A percentile compares a stretch with the other conserved stretches of the same genome.
These are phyloP conservation scores for Diachasmimorpha longicaudata DNA, from an alignment of 1,140 invertebrate species.

Conservation along the genomic window DNA sequence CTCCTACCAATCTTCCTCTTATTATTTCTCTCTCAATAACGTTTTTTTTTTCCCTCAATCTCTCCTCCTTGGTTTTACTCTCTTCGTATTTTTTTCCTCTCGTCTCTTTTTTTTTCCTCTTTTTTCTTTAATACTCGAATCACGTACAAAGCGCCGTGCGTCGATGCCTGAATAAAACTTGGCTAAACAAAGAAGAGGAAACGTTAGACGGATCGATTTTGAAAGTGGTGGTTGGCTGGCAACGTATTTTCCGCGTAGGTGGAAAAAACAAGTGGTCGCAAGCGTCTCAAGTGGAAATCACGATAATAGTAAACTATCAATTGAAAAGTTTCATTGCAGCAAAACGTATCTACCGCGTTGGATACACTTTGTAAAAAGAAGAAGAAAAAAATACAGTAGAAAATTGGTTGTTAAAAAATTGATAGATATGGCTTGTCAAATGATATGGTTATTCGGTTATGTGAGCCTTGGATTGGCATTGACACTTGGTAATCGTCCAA, in stretches of 20 bases:
- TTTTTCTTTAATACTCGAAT: slow-evolving; percentile 12
- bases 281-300: neutral
- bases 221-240: neutral
- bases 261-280: slow-evolving; percentile 2
- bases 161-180: slow-evolving; percentile 9
- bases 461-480: slow-evolving; percentile 32
- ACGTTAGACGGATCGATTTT: slow-evolving; percentile 8
- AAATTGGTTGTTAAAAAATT: slow-evolving; percentile 10
- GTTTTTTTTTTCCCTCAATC: neutral
- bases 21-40: slow-evolving; percentile 4
- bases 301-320: neutral
- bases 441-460: slow-evolving; percentile 33
- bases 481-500: slow-evolving; percentile 30
- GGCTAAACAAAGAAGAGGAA: slow-evolving; percentile 2
- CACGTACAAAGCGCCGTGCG: slow-evolving; percentile 4
- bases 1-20: neutral
- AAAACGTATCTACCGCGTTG: neutral
- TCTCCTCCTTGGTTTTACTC: slow-evolving; percentile 16
- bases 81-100: slow-evolving; percentile 18
- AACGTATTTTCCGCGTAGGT: neutral
- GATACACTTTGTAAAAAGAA: neutral
- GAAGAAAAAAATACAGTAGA: slow-evolving; percentile 15
- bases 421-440: slow-evolving; percentile 30
- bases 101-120: slow-evolving; percentile 13
- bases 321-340: neutral